phyloP scores from a whole-genome alignment of 1,140 invertebrate genomes.

The Drosophila orosa region DNA sequence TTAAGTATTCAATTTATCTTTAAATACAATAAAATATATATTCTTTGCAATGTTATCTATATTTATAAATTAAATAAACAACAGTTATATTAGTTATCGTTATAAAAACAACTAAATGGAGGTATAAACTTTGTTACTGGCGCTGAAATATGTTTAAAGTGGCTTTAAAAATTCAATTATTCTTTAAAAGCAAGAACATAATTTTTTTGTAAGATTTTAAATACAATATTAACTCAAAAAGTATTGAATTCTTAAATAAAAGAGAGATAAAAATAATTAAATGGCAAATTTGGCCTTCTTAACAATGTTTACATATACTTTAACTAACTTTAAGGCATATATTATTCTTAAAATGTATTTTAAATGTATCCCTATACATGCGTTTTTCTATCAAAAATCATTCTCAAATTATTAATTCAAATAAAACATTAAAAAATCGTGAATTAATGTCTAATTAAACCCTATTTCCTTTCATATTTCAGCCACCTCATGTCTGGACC shows the following conservation, averaged over 20 bases:
- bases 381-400: neutral
- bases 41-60: too few relatives aligned
- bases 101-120: too few relatives aligned
- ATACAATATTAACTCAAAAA: neutral
- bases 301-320: neutral
- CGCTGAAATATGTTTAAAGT: neutral
- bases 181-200: neutral
- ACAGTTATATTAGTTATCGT: too few relatives aligned
- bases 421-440: too few relatives aligned
- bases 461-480: slow-evolving; percentile 7
- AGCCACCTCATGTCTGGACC: slow-evolving; percentile 32
- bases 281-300: neutral
- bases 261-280: neutral
- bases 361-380: neutral
- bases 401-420: neutral
- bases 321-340: too few relatives aligned
- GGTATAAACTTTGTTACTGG: too few relatives aligned
- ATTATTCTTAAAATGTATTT: neutral
- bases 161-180: neutral
- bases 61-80: too few relatives aligned
- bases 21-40: neutral
- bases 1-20: neutral
- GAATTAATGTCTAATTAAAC: neutral
- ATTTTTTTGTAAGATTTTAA: too few relatives aligned
- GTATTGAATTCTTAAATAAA: too few relatives aligned